Evolutionary conservation across 2,797 vertebrate genomes (phyloP), one percentile per base, ranked within the genome.

Genomic region (Lepilemur septentrionalis): DNA sequence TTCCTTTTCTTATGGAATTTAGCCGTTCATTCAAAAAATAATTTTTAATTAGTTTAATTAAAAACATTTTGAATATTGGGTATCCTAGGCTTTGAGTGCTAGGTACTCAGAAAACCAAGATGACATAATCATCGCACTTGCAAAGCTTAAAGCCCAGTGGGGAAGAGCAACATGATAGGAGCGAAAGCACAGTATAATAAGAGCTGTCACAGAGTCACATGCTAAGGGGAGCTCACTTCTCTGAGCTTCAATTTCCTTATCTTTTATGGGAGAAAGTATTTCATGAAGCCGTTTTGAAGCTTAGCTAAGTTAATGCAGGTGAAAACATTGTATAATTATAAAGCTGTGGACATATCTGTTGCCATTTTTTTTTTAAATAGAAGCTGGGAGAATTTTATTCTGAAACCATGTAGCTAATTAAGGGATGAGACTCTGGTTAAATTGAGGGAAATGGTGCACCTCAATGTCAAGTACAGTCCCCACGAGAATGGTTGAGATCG

Each of bases 311-410:
- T 69, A 41, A 48, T 12, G 7, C 38, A 22, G 11, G 75, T 87
- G 93, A 84, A 84, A 91, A 81, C 83, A 55, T 5, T 35, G 18
- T 73, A 76, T 70, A 84, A 41, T 73, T 35, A 13, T 93, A n/a
- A 69, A 84, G 65, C 25, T n/a, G 5, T 43, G 48, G 67, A 61
- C 0, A 0, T 57, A 46, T 38, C 35, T 81, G 12, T 50, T 67
- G 59, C 35, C 48, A 8, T 46, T 23, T 92, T 30, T 32, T 15
- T 15, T 88, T 89, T 73, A 88, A 93, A 72, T 38, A 78, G 88
- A 95, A 87, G 28, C 14, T 41, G 67, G 35, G 52, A 73, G 48
- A 72, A 57, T 38, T 55, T 72, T 84, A 30, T 67, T 18, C 82
- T 82, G 69, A 90, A 79, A 22, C 57, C 22, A 25, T 41, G 17